Conservation (phyloP, 92 coral and sea anemone species). For the Muricea muricata region DNA sequence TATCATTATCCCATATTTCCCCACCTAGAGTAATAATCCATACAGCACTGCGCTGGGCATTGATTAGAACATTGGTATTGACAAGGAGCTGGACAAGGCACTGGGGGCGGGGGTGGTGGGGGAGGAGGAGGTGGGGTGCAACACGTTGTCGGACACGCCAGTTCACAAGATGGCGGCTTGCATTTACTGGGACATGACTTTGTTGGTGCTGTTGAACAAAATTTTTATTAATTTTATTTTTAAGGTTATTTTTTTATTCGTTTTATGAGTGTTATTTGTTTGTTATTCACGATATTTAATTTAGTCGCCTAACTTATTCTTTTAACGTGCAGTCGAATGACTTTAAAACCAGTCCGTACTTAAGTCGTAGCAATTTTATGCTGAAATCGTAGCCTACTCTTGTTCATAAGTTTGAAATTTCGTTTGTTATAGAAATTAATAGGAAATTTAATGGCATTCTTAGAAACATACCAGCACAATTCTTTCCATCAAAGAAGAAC, state of each 20-base stretch:
- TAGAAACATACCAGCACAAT: conserved; percentile 73
- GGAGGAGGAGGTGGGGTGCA: conserved; percentile 56
- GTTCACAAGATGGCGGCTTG: conserved; percentile 41
- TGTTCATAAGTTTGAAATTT: too few species aligned
- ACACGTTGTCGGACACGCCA: conserved; percentile 66
- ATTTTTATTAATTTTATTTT: too few species aligned
- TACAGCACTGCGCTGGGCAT: conserved; percentile 67
- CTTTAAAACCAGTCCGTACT: too few species aligned
- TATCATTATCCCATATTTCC: background rate
- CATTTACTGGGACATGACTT: conserved; percentile 55
- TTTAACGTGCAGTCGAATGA: too few species aligned
- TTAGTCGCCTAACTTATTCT: too few species aligned
- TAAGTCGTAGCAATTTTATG: too few species aligned
- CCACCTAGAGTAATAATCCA: conserved; percentile 10
- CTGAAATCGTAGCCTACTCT: too few species aligned
- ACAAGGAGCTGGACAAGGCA: conserved; percentile 69
- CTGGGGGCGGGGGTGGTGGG: conserved; percentile 36
- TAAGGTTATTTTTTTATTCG: too few species aligned
- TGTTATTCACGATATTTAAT: too few species aligned
- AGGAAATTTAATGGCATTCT: too few species aligned
- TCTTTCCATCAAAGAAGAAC: conserved; percentile 85
- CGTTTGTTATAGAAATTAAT: too few species aligned
- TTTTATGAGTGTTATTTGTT: too few species aligned
- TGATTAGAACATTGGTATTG: conserved; percentile 61
- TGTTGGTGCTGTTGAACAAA: conserved; percentile 27